phyloP scores from a whole-genome alignment of 2,113 vertebrate genomes.

The Corythoichthys intestinalis region DNA sequence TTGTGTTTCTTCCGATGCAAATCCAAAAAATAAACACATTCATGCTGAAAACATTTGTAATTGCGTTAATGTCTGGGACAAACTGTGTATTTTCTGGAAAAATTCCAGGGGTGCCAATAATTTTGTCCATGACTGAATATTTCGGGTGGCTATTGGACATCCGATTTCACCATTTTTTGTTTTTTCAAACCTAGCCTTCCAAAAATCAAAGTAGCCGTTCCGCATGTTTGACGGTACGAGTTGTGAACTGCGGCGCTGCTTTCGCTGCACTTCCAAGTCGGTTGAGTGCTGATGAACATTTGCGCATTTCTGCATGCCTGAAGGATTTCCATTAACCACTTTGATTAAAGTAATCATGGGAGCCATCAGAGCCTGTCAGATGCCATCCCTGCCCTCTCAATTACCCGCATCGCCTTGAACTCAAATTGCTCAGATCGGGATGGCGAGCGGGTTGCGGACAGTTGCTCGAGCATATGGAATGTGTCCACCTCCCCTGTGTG shows the following conservation, averaged over 20 bases:
- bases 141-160: no score
- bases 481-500: constrained; percentile 33
- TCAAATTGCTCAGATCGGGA: constrained; percentile 67
- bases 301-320: constrained; percentile 72
- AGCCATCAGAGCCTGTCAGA: constrained; percentile 75
- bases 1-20: no score
- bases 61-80: no score
- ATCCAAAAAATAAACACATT: no score
- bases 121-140: no score
- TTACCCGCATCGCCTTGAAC: constrained; percentile 75
- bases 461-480: constrained; percentile 43
- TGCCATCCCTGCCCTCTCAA: constrained; percentile 76
- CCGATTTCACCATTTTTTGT: no score
- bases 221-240: not conserved
- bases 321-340: constrained; percentile 75
- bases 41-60: no score
- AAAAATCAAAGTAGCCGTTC: not conserved
- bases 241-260: not conserved
- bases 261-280: constrained; percentile 23
- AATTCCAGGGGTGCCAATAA: no score
- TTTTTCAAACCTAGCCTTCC: no score
- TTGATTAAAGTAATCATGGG: constrained; percentile 77
- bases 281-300: constrained; percentile 68
- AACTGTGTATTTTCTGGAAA: no score
- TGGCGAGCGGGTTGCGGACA: constrained; percentile 39